Percentiles rank a stretch among this genome's conserved stretches.
Evolutionary conservation across 2,113 vertebrate species (phyloP).

Genomic region (Cnemophilus loriae): DNA sequence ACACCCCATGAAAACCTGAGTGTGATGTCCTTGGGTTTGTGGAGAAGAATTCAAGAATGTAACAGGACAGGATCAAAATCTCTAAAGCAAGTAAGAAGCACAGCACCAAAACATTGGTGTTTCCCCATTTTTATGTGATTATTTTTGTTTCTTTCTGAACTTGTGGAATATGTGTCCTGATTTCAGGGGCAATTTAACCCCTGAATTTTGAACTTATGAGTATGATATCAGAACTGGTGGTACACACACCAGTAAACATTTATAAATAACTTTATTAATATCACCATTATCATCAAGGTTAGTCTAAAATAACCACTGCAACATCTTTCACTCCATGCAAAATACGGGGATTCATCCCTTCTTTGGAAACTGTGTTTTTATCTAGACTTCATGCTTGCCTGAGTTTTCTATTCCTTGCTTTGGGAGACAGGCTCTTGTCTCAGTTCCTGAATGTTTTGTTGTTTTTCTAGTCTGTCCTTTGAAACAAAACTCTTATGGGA

Average conservation of each 20-base stretch:
- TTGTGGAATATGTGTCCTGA: not conserved
- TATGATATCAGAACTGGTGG: not conserved
- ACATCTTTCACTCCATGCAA: not conserved
- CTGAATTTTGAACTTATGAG: not conserved
- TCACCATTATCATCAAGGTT: not conserved
- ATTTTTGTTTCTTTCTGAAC: not conserved
- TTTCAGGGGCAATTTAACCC: not conserved
- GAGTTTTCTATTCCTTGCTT: not conserved
- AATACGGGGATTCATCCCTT: not conserved
- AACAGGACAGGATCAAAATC: not conserved
- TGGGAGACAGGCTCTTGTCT: not conserved
- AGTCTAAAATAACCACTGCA: not conserved
- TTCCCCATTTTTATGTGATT: not conserved
- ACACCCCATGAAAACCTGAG: not conserved
- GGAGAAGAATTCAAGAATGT: not conserved
- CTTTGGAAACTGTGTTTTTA: not conserved
- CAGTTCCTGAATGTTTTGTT: not conserved
- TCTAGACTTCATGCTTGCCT: not conserved
- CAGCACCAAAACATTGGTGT: not conserved
- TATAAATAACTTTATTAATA: not conserved
- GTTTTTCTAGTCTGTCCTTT: not conserved
- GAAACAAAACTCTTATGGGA: not conserved
- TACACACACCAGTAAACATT: not conserved
- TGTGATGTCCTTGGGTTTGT: not conserved
- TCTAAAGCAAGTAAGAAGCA: not conserved